Evolutionary conservation across 2,113 vertebrate genomes (phyloP).

Genomic region (Upupa epops): DNA sequence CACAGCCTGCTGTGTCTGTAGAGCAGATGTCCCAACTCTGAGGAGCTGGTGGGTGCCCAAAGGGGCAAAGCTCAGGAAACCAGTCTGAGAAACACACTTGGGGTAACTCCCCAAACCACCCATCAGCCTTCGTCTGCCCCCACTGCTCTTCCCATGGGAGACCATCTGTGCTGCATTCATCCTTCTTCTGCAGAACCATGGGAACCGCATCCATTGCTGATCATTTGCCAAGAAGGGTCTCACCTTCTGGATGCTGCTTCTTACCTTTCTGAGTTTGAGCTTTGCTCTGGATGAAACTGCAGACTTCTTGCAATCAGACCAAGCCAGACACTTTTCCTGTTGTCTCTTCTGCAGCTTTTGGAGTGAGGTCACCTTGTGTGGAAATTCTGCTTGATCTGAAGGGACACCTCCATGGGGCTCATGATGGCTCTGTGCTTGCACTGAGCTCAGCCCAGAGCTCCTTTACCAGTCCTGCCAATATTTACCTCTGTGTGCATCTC

Average conservation of each 20-base stretch:
- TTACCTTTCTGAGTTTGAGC: fast-evolving
- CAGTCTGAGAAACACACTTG: neutral
- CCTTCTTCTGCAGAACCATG: neutral
- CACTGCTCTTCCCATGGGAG: neutral
- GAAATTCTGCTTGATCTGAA: neutral
- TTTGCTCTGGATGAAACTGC: neutral
- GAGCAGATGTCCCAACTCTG: neutral
- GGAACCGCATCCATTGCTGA: fast-evolving
- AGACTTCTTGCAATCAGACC: neutral
- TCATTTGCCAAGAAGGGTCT: neutral
- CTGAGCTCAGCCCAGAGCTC: neutral
- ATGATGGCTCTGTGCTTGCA: neutral
- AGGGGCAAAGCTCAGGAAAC: neutral
- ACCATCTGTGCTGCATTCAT: neutral
- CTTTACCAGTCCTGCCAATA: neutral
- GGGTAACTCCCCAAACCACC: neutral
- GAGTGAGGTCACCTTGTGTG: neutral
- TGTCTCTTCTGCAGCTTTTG: neutral
- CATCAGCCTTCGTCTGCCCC: neutral
- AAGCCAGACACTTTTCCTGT: neutral
- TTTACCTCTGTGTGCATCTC: neutral
- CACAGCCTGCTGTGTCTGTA: fast-evolving
- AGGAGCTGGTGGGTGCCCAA: neutral
- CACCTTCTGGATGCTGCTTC: neutral
- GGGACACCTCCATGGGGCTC: neutral